Evolutionary conservation across 1,140 invertebrate genomes (phyloP).

Genomic region (Drosophila arawakana): DNA sequence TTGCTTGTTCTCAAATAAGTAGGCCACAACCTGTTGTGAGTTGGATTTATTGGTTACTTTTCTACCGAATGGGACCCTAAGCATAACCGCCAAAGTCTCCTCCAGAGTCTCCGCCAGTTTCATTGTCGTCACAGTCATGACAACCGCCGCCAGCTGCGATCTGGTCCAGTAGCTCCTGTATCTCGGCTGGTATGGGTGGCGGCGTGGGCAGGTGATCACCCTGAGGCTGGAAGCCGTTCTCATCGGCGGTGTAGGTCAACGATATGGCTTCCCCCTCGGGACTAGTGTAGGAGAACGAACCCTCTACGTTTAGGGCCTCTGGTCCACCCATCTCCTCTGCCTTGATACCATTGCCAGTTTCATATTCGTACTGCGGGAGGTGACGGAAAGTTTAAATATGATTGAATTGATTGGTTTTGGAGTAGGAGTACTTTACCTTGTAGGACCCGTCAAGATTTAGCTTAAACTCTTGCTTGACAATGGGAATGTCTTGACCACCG

Average conservation of each 20-base stretch:
- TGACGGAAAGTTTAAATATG: neutral
- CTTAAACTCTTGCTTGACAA: constrained; percentile 86
- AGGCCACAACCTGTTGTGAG: constrained; percentile 33
- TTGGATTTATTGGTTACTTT: constrained; percentile 13
- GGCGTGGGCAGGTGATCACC: constrained; percentile 91
- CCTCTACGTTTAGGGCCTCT: constrained; percentile 87
- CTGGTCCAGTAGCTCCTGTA: constrained; percentile 92
- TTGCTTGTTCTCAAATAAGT: constrained; percentile 71
- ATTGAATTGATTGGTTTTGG: neutral
- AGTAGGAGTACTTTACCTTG: constrained; percentile 54
- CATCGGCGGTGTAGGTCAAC: constrained; percentile 92
- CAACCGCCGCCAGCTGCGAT: constrained; percentile 88
- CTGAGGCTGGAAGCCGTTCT: constrained; percentile 90
- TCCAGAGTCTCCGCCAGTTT: constrained; percentile 72
- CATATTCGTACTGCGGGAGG: constrained; percentile 83
- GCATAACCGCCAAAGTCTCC: constrained; percentile 45
- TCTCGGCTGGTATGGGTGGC: constrained; percentile 92
- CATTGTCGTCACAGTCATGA: constrained; percentile 85
- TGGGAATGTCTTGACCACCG: constrained; percentile 85
- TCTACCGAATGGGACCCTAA: constrained; percentile 18
- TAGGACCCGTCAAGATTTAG: constrained; percentile 89
- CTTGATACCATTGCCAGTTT: constrained; percentile 89
- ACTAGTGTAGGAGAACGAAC: constrained; percentile 90
- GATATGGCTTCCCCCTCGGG: constrained; percentile 89
- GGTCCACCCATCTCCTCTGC: constrained; percentile 88